A percentile compares a stretch with the other conserved stretches of the same genome.
Evolutionary conservation across 2,113 vertebrate genomes (phyloP).

Genomic region (Epinephelus moara): DNA sequence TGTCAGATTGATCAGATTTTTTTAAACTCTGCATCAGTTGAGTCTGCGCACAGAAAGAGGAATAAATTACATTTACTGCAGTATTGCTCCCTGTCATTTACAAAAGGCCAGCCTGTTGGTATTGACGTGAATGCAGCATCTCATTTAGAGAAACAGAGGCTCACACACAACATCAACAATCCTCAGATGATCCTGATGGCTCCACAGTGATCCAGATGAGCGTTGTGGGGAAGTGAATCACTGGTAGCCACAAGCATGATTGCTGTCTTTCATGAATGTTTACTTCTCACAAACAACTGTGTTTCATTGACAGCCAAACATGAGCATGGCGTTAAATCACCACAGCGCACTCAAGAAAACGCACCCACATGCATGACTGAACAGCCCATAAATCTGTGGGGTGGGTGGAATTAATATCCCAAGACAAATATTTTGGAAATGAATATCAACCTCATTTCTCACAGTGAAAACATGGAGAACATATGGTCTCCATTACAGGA

Average conservation of each 20-base stretch:
- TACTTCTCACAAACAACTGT: slow-evolving; percentile 8
- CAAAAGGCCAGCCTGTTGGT: slow-evolving; percentile 10
- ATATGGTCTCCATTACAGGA: slow-evolving; percentile 64
- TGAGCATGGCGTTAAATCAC: background rate
- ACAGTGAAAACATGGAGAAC: slow-evolving; percentile 52
- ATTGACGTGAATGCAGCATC: slow-evolving; percentile 15
- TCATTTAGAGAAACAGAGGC: slow-evolving; percentile 1
- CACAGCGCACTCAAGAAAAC: background rate
- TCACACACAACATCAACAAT: background rate
- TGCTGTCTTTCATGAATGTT: slow-evolving; percentile 11
- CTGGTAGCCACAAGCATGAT: background rate
- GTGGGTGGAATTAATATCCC: slow-evolving; percentile 38
- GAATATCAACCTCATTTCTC: slow-evolving; percentile 40
- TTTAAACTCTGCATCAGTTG: slow-evolving; percentile 23
- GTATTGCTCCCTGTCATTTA: slow-evolving; percentile 6
- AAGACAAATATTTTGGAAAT: slow-evolving; percentile 68
- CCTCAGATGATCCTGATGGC: background rate
- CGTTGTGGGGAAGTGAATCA: background rate
- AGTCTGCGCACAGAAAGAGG: background rate
- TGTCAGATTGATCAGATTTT: slow-evolving; percentile 46
- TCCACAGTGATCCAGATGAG: slow-evolving; percentile 14
- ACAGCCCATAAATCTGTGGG: slow-evolving; percentile 41
- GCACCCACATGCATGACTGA: slow-evolving; percentile 20
- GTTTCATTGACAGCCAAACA: slow-evolving; percentile 6
- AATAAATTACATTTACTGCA: slow-evolving; percentile 25